A percentile compares a stretch with the other conserved stretches of the same genome.
Evolutionary conservation across 30 jellyfish, hydroid and myxozoan genomes (phyloP).

Genomic region (Pelagia noctiluca): DNA sequence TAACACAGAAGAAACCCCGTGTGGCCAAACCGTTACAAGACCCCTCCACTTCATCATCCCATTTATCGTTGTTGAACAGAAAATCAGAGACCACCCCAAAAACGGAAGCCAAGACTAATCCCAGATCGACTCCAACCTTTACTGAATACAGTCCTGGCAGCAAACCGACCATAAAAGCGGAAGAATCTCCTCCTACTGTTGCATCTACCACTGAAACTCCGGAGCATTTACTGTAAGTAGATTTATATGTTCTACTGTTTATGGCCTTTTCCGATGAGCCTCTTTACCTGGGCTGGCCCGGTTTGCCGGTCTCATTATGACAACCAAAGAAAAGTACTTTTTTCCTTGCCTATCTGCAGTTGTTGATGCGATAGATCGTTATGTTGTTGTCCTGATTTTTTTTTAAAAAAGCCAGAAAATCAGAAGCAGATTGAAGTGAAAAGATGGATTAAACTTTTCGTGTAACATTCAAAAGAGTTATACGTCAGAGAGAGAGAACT

Average conservation of each 20-base stretch:
- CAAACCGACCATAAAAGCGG: slow-evolving; percentile 18
- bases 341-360: too few relatives aligned
- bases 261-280: too few relatives aligned
- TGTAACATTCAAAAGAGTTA: too few relatives aligned
- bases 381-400: too few relatives aligned
- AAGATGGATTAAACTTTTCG: too few relatives aligned
- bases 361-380: too few relatives aligned
- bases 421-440: too few relatives aligned
- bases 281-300: too few relatives aligned
- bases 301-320: too few relatives aligned
- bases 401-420: too few relatives aligned
- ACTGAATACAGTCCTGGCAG: slow-evolving; percentile 23
- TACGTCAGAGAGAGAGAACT: too few relatives aligned
- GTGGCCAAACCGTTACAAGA: slow-evolving; percentile 82
- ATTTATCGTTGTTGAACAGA: slow-evolving; percentile 6
- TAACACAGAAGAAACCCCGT: slow-evolving; percentile 69
- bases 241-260: background rate
- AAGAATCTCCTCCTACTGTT: slow-evolving; percentile 91
- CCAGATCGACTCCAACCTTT: background rate
- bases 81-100: background rate
- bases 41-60: slow-evolving; percentile 61
- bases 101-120: slow-evolving; percentile 9
- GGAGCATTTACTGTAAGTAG: slow-evolving; percentile 77
- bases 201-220: slow-evolving; percentile 97
- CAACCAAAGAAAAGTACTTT: too few relatives aligned